A percentile compares a stretch with the other conserved stretches of the same genome.
Conservation (phyloP, 1,140 invertebrate genomes). For the Rhagoletis zephyria region DNA sequence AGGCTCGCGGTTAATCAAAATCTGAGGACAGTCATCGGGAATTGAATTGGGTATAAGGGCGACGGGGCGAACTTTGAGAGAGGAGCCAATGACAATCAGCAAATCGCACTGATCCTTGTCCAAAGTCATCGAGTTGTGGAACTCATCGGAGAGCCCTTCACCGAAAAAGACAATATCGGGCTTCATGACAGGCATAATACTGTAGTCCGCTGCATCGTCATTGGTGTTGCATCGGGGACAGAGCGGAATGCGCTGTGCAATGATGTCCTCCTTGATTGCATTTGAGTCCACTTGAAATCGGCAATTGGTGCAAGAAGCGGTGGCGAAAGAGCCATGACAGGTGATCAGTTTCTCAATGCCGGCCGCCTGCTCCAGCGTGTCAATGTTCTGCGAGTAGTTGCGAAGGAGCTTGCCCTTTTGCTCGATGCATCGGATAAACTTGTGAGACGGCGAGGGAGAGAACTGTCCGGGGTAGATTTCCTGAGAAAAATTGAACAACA, state of each 20-base stretch:
- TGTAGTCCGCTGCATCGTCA: conserved; percentile 68
- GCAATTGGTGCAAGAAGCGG: conserved; percentile 90
- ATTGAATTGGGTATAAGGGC: conserved; percentile 89
- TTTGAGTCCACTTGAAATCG: conserved; percentile 84
- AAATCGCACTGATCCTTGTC: conserved; percentile 90
- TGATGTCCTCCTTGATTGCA: conserved; percentile 85
- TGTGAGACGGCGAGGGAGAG: conserved; percentile 88
- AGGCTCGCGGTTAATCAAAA: conserved; percentile 90
- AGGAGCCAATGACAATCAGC: conserved; percentile 91
- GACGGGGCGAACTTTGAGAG: conserved; percentile 90
- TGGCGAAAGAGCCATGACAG: conserved; percentile 93
- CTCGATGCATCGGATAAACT: conserved; percentile 88
- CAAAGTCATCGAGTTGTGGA: conserved; percentile 85
- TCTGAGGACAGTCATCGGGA: conserved; percentile 85
- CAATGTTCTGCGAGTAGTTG: conserved; percentile 95
- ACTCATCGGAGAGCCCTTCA: conserved; percentile 89
- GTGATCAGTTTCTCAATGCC: conserved; percentile 88
- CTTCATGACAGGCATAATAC: conserved; percentile 84
- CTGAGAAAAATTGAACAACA: no score
- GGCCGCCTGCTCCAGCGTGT: conserved; percentile 89
- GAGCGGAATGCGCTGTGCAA: conserved; percentile 85
- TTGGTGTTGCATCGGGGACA: conserved; percentile 81
- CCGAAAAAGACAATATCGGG: conserved; percentile 97
- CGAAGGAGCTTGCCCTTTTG: conserved; percentile 84
- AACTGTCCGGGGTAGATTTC: conserved; percentile 93